phyloP scores from a whole-genome alignment of 2,888 invertebrate genomes.

The Microchrysa polita region DNA sequence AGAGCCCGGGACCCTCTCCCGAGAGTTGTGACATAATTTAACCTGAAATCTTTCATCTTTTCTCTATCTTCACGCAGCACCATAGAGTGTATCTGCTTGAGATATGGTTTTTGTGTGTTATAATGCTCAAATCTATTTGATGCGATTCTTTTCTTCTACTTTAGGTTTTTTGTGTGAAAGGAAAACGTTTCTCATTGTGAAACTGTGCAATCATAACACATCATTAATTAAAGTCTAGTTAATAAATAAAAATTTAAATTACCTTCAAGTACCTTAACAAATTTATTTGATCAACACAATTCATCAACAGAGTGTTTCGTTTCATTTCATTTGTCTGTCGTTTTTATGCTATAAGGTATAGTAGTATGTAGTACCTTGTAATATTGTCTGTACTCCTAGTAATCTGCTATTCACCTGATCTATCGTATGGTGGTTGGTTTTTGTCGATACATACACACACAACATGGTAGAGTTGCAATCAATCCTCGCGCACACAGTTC shows the following conservation, averaged over 20 bases:
- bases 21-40: constrained; percentile 38
- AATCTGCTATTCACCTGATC: too few species aligned
- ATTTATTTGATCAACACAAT: constrained; percentile 42
- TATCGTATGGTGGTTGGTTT: neutral
- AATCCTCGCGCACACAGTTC: constrained; percentile 2
- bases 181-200: constrained; percentile 34
- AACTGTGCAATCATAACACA: constrained; percentile 43
- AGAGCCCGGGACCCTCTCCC: constrained; percentile 23
- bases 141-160: constrained; percentile 14
- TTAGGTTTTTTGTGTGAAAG: too few species aligned
- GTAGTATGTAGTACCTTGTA: too few species aligned
- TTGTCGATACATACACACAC: neutral
- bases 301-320: constrained; percentile 25
- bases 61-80: neutral
- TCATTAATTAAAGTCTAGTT: constrained; percentile 43
- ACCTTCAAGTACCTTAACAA: constrained; percentile 43
- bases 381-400: too few species aligned
- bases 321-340: constrained; percentile 12
- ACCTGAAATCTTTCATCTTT: constrained; percentile 40
- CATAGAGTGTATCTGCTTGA: too few species aligned
- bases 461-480: constrained; percentile 6
- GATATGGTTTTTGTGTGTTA: neutral
- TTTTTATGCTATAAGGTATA: too few species aligned
- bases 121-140: neutral
- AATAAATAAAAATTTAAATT: constrained; percentile 44